Conservation (phyloP, 2,113 vertebrate species). For the Jaculus jaculus region DNA sequence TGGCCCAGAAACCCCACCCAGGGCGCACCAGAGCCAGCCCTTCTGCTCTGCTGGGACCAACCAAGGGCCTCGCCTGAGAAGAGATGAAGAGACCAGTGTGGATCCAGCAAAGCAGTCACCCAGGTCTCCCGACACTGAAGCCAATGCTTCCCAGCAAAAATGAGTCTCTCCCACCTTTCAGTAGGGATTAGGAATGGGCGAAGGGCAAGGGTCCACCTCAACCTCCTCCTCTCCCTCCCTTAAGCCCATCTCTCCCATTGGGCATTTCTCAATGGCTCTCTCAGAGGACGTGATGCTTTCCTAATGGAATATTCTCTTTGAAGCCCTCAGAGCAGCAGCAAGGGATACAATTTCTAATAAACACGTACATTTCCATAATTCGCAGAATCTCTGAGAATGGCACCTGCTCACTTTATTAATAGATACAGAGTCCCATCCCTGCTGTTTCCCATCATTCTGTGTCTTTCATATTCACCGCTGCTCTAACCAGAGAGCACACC, state of each 20-base stretch:
- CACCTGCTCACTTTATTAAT: not conserved
- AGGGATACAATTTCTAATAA: rapidly evolving
- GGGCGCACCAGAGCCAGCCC: not conserved
- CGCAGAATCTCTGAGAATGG: not conserved
- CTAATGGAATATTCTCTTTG: not conserved
- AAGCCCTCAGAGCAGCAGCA: not conserved
- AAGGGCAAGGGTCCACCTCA: not conserved
- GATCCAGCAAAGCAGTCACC: not conserved
- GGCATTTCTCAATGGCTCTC: not conserved
- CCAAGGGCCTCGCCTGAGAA: not conserved
- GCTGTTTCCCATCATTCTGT: not conserved
- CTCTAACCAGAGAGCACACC: not conserved
- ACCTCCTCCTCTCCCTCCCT: not conserved
- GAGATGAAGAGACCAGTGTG: not conserved
- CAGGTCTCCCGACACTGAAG: not conserved
- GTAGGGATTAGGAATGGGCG: not conserved
- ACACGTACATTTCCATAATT: not conserved
- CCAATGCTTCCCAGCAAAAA: not conserved
- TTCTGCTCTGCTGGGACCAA: not conserved
- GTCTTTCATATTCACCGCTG: not conserved
- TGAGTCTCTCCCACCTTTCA: not conserved
- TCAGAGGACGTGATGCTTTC: not conserved
- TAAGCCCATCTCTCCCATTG: not conserved
- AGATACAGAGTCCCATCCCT: not conserved
- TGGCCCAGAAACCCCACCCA: not conserved